Evolutionary conservation across 2,888 invertebrate genomes (phyloP), one percentile per base, ranked within the genome.

Genomic region (Brachynemurus nebulosus): DNA sequence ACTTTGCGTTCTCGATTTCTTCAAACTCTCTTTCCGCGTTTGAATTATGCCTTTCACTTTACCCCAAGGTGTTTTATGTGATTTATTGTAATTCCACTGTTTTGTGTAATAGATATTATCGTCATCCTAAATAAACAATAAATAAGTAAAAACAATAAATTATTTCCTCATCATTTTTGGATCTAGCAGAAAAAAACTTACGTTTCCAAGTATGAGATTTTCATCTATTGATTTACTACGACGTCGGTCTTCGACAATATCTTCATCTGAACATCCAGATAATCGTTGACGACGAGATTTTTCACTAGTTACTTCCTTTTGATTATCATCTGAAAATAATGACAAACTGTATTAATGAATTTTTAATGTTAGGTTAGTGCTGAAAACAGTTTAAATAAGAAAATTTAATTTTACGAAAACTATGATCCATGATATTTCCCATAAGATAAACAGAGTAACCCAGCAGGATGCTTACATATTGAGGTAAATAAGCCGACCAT

Each of bases 1-100:
- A 14, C 62, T 51, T 21, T 62, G 51, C 47, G 60, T 57, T 44
- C 70, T 65, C 57, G 71, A 71, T 60, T 74, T 72, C 62, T 77
- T 76, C 45, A 77, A 70, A 14, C 79, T 77, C 50, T 79, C 80
- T 48, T 76, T 71, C 42, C 77, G 70, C 0, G 80, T 78, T 57
- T 81, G 79, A 48, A 84, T 80, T 45, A 84, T 83, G 55, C 80
- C 80, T 49, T 81, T 77, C 68, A 85, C 80, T 62, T 81, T 80
- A 1, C 78, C 77, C 83, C 84, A 84, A 0, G 82, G 77, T n/a
- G 77, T 80, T 57, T 76, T 78, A 59, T 71, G 70, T 11, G 68
- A 62, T 50, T 73, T 72, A 53, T 8, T 8, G 12, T 70, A 69
- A 2, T 69, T 19, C 38, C 38, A 38, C 12, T 37, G 35, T 38